Evolutionary conservation across 1,140 invertebrate genomes (phyloP).

Genomic region (Acromyrmex heyeri): DNA sequence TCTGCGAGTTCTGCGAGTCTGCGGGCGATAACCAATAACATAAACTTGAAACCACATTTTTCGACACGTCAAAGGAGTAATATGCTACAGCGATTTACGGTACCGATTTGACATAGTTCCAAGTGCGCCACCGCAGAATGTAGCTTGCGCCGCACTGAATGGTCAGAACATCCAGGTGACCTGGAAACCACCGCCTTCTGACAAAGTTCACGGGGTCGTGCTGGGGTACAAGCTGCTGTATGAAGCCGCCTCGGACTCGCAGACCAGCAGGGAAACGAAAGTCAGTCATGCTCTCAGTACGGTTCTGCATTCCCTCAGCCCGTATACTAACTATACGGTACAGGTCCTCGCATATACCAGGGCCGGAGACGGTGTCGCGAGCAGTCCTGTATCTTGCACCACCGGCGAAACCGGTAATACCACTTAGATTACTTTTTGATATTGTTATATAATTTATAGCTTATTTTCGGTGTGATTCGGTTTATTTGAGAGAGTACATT

Average conservation of each 20-base stretch:
- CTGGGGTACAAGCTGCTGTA: slow-evolving; percentile 94
- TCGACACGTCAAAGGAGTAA: not conserved
- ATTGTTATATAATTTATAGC: not conserved
- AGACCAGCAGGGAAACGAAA: slow-evolving; percentile 87
- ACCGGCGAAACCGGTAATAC: slow-evolving; percentile 90
- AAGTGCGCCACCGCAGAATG: slow-evolving; percentile 89
- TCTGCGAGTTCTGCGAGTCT: not conserved
- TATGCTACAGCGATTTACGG: slow-evolving; percentile 50
- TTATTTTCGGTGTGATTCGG: not conserved
- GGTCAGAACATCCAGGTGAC: slow-evolving; percentile 92
- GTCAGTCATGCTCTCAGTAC: slow-evolving; percentile 87
- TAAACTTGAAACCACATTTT: slow-evolving; percentile 31
- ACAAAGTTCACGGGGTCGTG: slow-evolving; percentile 91
- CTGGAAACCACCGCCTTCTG: slow-evolving; percentile 91
- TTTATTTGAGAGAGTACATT: not conserved
- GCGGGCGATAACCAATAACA: not conserved
- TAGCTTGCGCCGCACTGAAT: slow-evolving; percentile 89
- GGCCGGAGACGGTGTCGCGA: slow-evolving; percentile 92
- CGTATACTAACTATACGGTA: slow-evolving; percentile 93
- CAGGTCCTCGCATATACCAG: slow-evolving; percentile 92
- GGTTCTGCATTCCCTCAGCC: slow-evolving; percentile 89
- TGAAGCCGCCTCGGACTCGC: slow-evolving; percentile 85
- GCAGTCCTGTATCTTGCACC: slow-evolving; percentile 90
- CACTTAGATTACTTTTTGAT: not conserved
- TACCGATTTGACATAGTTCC: slow-evolving; percentile 87